Evolutionary conservation across 2,797 vertebrate genomes (phyloP), one percentile per base, ranked within the genome.

Genomic region (Pelobates cultripes): DNA sequence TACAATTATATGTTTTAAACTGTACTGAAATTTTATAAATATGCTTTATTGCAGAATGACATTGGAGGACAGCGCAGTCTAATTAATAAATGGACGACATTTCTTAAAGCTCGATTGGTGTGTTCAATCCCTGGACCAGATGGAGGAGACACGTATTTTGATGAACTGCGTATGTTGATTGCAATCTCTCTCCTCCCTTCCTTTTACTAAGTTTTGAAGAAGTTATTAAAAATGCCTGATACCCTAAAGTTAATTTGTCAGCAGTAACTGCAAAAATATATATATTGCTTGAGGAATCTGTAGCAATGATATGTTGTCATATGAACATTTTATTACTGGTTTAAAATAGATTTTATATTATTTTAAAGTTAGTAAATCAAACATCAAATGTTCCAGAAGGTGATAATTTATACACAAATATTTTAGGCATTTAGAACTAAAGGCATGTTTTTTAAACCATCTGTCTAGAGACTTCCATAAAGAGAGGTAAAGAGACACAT

Each of bases 1-100:
- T 51, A 51, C 47, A 51, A 51, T 51, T 51, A 51, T 6, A 10
- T 6, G 47, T 51, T 51, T 51, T 3, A 6, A 28, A 28, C 10
- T 51, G 5, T 51, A 51, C 47, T 51, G 4, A 57, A 57, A 9
- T 14, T 2, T 45, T 79, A 17, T 64, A 72, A 45, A 60, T 4
- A 14, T 64, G 42, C 17, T 76, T 73, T 82, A 72, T 89, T 87
- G 74, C 91, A 99, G 98, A 99, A 99, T 93, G 98, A 99, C 79
- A 93, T 97, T 83, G 98, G 98, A 75, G 98, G 98, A 44, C 95
- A 98, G 77, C 95, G 97, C 80, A 99, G 98, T 89, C 90, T 99
- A 73, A 99, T 97, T 89, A 98, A 99, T 91, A 99, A 99, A 85
- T 99, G 98, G 98, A 99, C 97, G 3, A 99, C 98, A 40, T 99